Evolutionary conservation across 1,140 invertebrate genomes (phyloP), one percentile per base, ranked within the genome.

Genomic region (Maconellicoccus hirsutus): DNA sequence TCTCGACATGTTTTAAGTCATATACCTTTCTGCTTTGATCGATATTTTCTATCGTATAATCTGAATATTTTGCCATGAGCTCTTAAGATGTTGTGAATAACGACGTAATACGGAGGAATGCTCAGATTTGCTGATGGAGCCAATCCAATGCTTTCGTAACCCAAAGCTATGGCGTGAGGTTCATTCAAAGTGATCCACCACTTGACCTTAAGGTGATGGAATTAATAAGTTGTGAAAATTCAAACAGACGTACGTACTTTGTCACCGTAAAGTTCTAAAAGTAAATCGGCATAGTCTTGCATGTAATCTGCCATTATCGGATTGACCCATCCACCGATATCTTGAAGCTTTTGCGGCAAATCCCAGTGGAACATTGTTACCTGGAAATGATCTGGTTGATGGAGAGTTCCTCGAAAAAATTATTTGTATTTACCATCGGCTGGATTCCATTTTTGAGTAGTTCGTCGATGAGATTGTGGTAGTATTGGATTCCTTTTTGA

Each of bases 131-230:
- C 82, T 22, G 78, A 72, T 10, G 72, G 74, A 10, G 80, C 78
- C n/a, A 76, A 78, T n/a, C 77, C 78, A 0, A 25, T 23, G 10
- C 75, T 75, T 4, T 84, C 83, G 75, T 89, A 89, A 16, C 85
- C 86, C 70, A 84, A 77, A 73, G 86, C 87, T 2, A 84, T 82
- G 72, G 86, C 84, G 80, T 84, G 83, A 6, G 87, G 87, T 77
- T 90, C 87, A 77, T 90, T 90, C 72, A 91, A 83, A 0, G 89
- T 90, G 1, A 86, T 83, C 86, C 88, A 91, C 72, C 77, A 76
- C 77, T 83, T 84, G 1, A 82, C 78, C 79, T 81, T 12, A 59
- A 59, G 16, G 16, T 19, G 29, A 33, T 33, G 12, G 29, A 33
- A 6, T 33, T 6, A 33, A 12, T 33, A 33, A 33, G 29, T 3